A percentile compares a stretch with the other conserved stretches of the same genome.
Evolutionary conservation across 2,888 invertebrate genomes (phyloP).

Genomic region (Uropetala carovei): DNA sequence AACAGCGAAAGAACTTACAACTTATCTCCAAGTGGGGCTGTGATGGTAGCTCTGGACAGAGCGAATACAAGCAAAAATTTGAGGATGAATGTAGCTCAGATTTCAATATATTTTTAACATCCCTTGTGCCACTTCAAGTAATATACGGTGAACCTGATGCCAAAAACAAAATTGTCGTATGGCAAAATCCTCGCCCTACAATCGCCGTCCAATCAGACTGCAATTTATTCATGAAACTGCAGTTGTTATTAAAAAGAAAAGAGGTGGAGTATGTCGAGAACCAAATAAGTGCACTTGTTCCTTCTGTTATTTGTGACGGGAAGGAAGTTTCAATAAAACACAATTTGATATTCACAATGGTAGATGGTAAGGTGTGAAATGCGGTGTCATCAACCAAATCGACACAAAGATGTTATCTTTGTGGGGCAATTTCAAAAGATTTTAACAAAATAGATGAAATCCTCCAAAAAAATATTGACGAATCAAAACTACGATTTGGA

Average conservation of each 20-base stretch:
- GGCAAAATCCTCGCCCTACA: background rate
- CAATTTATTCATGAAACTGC: background rate
- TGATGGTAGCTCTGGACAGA: background rate
- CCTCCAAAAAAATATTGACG: slow-evolving; percentile 17
- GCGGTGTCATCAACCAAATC: background rate
- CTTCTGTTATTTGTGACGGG: too few relatives aligned
- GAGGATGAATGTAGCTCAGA: background rate
- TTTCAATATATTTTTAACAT: background rate
- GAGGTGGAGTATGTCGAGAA: background rate
- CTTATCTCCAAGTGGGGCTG: too few relatives aligned
- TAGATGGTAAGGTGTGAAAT: background rate
- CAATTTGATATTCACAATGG: too few relatives aligned
- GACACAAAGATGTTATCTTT: background rate
- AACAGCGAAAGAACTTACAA: background rate
- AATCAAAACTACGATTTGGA: background rate
- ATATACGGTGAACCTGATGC: background rate
- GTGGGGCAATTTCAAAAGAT: background rate
- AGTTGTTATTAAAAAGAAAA: background rate
- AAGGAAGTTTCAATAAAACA: too few relatives aligned
- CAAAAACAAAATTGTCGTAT: background rate
- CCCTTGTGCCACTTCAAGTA: background rate
- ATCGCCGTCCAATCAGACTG: background rate
- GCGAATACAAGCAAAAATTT: background rate
- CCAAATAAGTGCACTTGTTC: background rate
- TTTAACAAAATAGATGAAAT: slow-evolving; percentile 7